Conservation (phyloP, 2,888 invertebrate species). For the Sesamia inferens region DNA sequence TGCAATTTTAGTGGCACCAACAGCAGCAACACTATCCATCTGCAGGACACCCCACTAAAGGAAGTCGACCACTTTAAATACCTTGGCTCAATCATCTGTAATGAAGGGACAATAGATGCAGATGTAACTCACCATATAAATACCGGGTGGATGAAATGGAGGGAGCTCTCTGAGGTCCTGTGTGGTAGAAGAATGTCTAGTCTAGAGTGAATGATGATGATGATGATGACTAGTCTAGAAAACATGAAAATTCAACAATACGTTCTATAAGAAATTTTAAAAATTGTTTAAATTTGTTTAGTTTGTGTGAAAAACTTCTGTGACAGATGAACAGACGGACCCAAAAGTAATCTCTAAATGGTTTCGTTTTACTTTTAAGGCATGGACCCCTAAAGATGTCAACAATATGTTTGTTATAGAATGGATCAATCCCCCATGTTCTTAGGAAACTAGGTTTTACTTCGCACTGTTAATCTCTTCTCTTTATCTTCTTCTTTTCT, state of each 20-base stretch:
- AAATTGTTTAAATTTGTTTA: not conserved
- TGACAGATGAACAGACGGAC: not conserved
- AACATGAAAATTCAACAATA: not conserved
- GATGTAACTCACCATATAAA: no score
- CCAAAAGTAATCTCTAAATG: not conserved
- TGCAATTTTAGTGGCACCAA: no score
- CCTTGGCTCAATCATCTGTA: no score
- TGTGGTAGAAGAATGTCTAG: no score
- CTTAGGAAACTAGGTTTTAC: not conserved
- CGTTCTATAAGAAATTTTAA: not conserved
- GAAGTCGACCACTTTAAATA: no score
- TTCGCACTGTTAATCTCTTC: not conserved
- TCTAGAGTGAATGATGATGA: no score
- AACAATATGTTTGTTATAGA: slow-evolving; percentile 4
- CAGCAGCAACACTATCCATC: no score
- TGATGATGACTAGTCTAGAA: not conserved
- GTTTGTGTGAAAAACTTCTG: not conserved
- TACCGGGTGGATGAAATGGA: no score
- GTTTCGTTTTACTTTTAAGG: slow-evolving; percentile 5
- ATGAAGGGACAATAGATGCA: no score
- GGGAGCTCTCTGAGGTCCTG: no score
- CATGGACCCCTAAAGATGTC: not conserved
- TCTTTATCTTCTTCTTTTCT: no score
- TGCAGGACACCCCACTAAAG: no score
- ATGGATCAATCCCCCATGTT: not conserved